phyloP scores from a whole-genome alignment of 37 sponge, comb jelly and placozoan genomes.

The Amphimedon queenslandica region DNA sequence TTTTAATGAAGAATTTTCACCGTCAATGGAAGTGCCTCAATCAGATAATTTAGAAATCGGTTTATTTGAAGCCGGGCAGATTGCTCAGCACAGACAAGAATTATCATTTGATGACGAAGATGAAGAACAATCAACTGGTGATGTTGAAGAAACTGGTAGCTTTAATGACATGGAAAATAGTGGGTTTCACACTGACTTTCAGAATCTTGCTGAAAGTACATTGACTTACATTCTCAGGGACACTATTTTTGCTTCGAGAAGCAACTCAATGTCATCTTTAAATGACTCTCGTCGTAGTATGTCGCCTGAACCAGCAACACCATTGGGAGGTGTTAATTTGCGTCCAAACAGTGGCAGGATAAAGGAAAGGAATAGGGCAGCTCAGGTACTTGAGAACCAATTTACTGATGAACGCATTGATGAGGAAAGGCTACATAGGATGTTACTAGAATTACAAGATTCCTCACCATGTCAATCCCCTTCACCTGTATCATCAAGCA shows the following conservation, averaged over 20 bases:
- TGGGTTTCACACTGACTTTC: neutral
- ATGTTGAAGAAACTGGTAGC: neutral
- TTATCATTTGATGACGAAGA: neutral
- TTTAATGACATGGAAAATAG: neutral
- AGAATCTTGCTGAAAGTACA: neutral
- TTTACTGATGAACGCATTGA: neutral
- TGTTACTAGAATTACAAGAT: neutral
- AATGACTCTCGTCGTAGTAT: neutral
- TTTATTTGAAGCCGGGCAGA: neutral
- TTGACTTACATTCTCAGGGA: conserved; percentile 31
- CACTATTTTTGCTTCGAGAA: conserved; percentile 34
- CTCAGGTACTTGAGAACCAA: neutral
- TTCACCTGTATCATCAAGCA: neutral
- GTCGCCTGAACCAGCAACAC: neutral
- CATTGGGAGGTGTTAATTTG: conserved; percentile 36
- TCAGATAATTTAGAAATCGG: neutral
- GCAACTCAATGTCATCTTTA: conserved; percentile 40
- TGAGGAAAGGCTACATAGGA: neutral
- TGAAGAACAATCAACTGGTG: neutral
- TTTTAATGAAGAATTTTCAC: neutral
- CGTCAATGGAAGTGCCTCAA: neutral
- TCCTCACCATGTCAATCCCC: conserved; percentile 5
- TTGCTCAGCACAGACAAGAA: neutral
- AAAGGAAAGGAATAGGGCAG: neutral
- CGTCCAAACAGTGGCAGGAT: conserved; percentile 13